phyloP scores from a whole-genome alignment of 2,797 vertebrate species.

The Benthosema pterotum region DNA sequence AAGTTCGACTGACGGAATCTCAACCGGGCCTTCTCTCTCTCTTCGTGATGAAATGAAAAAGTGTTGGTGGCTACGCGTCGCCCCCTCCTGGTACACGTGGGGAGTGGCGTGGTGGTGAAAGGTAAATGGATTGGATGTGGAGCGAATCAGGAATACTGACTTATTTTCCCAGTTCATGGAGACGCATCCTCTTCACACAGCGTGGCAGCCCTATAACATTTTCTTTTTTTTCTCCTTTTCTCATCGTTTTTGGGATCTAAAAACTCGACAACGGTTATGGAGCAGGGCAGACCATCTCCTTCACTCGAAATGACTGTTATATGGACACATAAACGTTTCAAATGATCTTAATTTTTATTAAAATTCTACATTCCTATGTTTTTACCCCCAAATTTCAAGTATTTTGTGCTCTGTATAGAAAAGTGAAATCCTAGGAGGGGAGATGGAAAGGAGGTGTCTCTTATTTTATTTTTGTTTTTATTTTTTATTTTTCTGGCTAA shows the following conservation, averaged over 20 bases:
- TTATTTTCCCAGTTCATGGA: slow-evolving; percentile 73
- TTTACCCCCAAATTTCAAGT: slow-evolving; percentile 78
- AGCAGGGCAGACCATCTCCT: slow-evolving; percentile 60
- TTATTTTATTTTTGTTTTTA: slow-evolving; percentile 53
- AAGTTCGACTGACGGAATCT: slow-evolving; percentile 75
- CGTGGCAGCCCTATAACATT: slow-evolving; percentile 78
- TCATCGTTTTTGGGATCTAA: slow-evolving; percentile 70
- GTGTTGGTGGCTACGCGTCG: slow-evolving; percentile 55
- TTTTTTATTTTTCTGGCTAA: slow-evolving; percentile 69
- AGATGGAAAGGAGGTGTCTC: slow-evolving; percentile 69
- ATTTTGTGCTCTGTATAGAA: slow-evolving; percentile 81
- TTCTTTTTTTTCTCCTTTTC: slow-evolving; percentile 57
- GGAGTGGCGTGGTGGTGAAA: slow-evolving; percentile 64
- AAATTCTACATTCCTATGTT: slow-evolving; percentile 81
- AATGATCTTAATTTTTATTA: slow-evolving; percentile 74
- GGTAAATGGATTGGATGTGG: slow-evolving; percentile 70
- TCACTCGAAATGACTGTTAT: slow-evolving; percentile 77
- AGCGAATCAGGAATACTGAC: slow-evolving; percentile 77
- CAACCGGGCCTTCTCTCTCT: slow-evolving; percentile 74
- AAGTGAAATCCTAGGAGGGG: slow-evolving; percentile 69
- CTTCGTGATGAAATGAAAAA: slow-evolving; percentile 51
- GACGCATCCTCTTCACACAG: slow-evolving; percentile 72
- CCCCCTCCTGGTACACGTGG: slow-evolving; percentile 69
- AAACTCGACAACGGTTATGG: slow-evolving; percentile 52
- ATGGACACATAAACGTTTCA: slow-evolving; percentile 78